Conservation (phyloP, 35 echinoderm and acorn worm genomes). For the Apostichopus californicus region DNA sequence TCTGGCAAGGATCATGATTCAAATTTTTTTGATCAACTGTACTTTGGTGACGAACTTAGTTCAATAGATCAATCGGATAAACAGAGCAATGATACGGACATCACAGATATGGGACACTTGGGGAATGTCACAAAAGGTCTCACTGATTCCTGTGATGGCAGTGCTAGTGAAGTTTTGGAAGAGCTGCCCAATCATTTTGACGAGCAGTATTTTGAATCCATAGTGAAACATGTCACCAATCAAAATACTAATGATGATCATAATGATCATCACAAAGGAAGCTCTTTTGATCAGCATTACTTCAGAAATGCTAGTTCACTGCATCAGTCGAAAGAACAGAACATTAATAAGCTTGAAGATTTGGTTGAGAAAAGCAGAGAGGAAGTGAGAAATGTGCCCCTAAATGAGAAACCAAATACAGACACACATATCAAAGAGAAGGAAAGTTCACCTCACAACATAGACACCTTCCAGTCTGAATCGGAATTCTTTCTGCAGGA, state of each 20-base stretch:
- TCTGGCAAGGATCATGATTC: not conserved
- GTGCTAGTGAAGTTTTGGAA: not conserved
- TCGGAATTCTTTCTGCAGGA: conserved; percentile 1
- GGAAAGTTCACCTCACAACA: not conserved
- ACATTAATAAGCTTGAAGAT: too few relatives aligned
- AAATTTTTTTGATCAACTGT: conserved; percentile 65
- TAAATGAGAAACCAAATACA: not conserved
- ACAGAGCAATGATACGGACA: too few relatives aligned
- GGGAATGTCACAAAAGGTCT: not conserved
- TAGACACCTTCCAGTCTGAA: conserved; percentile 24
- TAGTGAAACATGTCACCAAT: not conserved
- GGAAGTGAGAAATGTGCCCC: not conserved
- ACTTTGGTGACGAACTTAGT: conserved; percentile 22
- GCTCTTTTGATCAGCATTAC: not conserved
- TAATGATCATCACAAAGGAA: not conserved
- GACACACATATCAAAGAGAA: too few relatives aligned
- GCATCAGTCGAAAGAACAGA: not conserved
- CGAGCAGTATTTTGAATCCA: conserved; percentile 68
- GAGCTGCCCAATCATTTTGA: conserved; percentile 62
- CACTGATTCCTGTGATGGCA: not conserved
- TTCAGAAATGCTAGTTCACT: not conserved
- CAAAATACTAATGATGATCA: not conserved
- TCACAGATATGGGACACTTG: too few relatives aligned
- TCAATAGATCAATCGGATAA: not conserved
- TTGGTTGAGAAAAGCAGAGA: not conserved